Base-by-base conservation (phyloP, 2,113 vertebrate genomes). In the Oncorhynchus clarkii region DNA sequence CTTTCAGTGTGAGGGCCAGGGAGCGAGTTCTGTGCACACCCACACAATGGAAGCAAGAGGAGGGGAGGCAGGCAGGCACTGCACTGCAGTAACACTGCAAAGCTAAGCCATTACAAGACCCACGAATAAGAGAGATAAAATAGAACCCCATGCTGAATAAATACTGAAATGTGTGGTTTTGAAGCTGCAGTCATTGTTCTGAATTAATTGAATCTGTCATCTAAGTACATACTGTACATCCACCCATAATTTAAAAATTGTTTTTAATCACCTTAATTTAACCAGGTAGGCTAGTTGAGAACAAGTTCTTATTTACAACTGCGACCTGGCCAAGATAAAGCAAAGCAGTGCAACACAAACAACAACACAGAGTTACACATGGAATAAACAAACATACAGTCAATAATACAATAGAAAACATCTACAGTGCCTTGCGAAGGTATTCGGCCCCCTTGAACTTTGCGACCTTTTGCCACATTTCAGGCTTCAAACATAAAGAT, bases 1-100 rank as follows among this genome's bases (percentile, higher is more conserved):
- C 92, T 95, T 97, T 96, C 95, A 97, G 93, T 94, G 91, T 93
- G 92, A 95, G 94, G 89, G 91, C 95, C 95, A 95, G 95, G 95
- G 95, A 95, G 93, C 95, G 94, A 94, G 94, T 95, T 95, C 95
- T 94, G 89, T 92, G 88, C 90, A 93, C 90, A 95, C 94, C 93
- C 90, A 95, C 94, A 97, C 95, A 96, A 96, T 84, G 20, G 84
- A 93, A 93, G 92, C 92, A 94, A 94, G 92, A 93, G 93, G 93
- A 93, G 94, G 92, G 95, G 95, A 95, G 95, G 92, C 95, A 93
- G 92, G 74, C 77, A 67, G 75, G 75, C 51, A 82, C 86, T 49
- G 31, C 73, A 88, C 90, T 91, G 94, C 93, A 92, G 94, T 94
- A 93, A 94, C 88, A 91, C 5, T 82, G 91, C 92, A 95, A 94